Evolutionary conservation across 92 coral and sea anemone genomes (phyloP).

Genomic region (Nematostella vectensis): DNA sequence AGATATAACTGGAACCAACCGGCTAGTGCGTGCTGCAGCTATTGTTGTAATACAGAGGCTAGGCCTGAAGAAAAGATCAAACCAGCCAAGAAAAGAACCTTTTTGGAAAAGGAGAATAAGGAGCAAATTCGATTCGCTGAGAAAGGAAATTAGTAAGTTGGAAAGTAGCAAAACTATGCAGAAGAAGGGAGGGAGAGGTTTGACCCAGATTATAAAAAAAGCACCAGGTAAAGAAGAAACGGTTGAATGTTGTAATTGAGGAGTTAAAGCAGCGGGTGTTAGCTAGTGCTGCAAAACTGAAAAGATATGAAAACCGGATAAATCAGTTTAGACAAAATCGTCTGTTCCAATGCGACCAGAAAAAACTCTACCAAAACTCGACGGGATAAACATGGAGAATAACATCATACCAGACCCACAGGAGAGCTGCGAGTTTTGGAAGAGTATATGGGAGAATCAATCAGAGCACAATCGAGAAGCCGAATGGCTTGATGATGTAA

Average conservation of each 20-base stretch:
- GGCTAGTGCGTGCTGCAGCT: too few relatives aligned
- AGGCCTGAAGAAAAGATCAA: too few relatives aligned
- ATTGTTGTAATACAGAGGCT: too few relatives aligned
- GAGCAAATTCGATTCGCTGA: conserved; percentile 12
- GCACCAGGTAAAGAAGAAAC: conserved; percentile 18
- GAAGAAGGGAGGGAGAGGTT: not conserved
- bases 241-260: conserved; percentile 17
- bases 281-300: not conserved
- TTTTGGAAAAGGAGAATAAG: conserved; percentile 22
- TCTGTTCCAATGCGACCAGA: conserved; percentile 22
- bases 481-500: conserved; percentile 15
- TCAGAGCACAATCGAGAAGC: conserved; percentile 21
- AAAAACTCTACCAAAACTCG: conserved; percentile 18
- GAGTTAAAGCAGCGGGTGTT: conserved; percentile 22
- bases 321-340: conserved; percentile 25
- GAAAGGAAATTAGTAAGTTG: conserved; percentile 22
- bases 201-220: conserved; percentile 5
- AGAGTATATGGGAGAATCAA: conserved; percentile 17
- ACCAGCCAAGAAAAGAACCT: too few relatives aligned
- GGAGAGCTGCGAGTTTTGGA: conserved; percentile 18
- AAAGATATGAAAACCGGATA: conserved; percentile 10
- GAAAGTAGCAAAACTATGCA: conserved; percentile 2
- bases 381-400: conserved; percentile 9
- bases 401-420: conserved; percentile 18
- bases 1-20: too few relatives aligned